A percentile compares a stretch with the other conserved stretches of the same genome.
Conservation (phyloP, 2,888 invertebrate species). For the Ceraclea dissimilis region DNA sequence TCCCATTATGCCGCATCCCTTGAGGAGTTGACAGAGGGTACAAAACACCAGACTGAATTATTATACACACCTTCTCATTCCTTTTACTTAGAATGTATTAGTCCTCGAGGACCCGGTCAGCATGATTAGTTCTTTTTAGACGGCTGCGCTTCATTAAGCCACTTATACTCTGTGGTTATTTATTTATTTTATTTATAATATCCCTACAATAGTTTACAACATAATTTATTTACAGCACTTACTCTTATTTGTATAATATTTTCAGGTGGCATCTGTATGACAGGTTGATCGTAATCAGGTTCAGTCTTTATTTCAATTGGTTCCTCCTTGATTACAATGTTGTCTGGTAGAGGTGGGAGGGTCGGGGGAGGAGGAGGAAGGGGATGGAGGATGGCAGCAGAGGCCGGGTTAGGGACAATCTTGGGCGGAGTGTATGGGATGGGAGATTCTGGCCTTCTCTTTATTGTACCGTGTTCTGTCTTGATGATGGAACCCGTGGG, state of each 20-base stretch:
- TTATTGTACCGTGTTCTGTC: slow-evolving; percentile 22
- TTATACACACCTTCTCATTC: no score
- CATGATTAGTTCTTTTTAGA: no score
- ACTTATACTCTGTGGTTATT: no score
- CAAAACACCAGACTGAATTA: no score
- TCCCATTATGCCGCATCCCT: no score
- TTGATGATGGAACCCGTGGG: slow-evolving; percentile 18
- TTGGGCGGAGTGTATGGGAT: slow-evolving; percentile 12
- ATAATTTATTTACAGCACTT: no score
- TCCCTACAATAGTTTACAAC: no score
- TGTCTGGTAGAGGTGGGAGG: not conserved
- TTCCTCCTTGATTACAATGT: slow-evolving; percentile 31
- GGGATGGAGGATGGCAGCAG: slow-evolving; percentile 1
- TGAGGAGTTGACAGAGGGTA: no score
- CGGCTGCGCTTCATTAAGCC: no score
- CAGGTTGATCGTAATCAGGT: slow-evolving; percentile 20
- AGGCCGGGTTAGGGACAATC: slow-evolving; percentile 4
- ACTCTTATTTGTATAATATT: slow-evolving; percentile 26
- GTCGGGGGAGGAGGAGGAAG: slow-evolving; percentile 5
- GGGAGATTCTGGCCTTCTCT: slow-evolving; percentile 23
- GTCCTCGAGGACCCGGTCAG: no score
- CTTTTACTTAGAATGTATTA: no score
- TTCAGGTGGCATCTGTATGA: slow-evolving; percentile 13
- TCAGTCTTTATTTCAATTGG: slow-evolving; percentile 31
- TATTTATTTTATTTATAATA: no score